Evolutionary conservation across 2,888 invertebrate genomes (phyloP).

Genomic region (Brenthis hecate): DNA sequence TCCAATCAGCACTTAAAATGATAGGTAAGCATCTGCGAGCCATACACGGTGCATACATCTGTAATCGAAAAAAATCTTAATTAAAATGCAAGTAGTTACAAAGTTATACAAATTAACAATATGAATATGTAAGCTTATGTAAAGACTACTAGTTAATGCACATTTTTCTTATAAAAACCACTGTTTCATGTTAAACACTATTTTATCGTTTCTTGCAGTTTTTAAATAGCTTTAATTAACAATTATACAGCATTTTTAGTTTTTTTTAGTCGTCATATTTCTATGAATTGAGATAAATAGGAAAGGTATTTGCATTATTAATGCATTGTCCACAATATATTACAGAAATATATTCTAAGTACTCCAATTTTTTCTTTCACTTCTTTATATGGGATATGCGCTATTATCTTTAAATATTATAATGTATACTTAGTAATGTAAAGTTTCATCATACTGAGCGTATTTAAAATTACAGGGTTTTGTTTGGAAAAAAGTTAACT

Average conservation of each 20-base stretch:
- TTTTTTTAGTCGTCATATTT: constrained; percentile 4
- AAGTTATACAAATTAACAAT: constrained; percentile 24
- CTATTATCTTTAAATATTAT: too few relatives aligned
- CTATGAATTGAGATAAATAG: constrained; percentile 12
- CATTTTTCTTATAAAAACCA: constrained; percentile 5
- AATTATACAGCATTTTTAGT: constrained; percentile 7
- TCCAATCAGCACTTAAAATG: not conserved
- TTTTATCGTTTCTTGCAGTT: constrained; percentile 2
- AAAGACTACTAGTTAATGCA: constrained; percentile 2
- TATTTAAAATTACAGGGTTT: too few relatives aligned
- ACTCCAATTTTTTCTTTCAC: not conserved
- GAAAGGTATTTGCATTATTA: not conserved
- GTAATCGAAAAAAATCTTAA: constrained; percentile 20
- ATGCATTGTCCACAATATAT: constrained; percentile 3
- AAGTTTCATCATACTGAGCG: too few relatives aligned
- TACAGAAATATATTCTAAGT: not conserved
- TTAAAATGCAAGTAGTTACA: constrained; percentile 14
- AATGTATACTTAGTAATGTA: too few relatives aligned
- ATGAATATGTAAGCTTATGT: constrained; percentile 30
- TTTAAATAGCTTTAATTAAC: constrained; percentile 6
- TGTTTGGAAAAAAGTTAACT: too few relatives aligned
- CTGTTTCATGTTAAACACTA: constrained; percentile 4
- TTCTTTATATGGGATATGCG: too few relatives aligned
- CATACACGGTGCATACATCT: constrained; percentile 27
- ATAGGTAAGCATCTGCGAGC: constrained; percentile 8